Evolutionary conservation across 1,140 invertebrate genomes (phyloP), one percentile per base, ranked within the genome.

Genomic region (Probaryconus sp.): DNA sequence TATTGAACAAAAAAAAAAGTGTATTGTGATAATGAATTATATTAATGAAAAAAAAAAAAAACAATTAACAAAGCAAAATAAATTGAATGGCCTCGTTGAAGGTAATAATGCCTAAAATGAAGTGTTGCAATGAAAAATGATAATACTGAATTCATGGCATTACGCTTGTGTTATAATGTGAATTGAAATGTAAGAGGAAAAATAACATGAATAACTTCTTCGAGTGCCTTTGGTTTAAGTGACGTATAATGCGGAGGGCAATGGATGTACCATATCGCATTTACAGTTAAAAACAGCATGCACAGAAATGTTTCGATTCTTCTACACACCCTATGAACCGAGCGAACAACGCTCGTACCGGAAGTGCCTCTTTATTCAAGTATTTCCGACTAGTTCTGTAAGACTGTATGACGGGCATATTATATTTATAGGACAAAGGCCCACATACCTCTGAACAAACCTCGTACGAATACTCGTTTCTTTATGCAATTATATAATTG

Each of bases 221-320:
- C 17, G 26, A 48, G 47, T 9, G 24, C 16, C 26, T 26, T 42
- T 38, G 21, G 14, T 50, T 42, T 40, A 30, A 43, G 6, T 18
- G 20, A 37, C 20, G 37, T 55, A 43, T 55, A 7, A 55, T 56
- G 51, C 28, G 5, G 1, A 16, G 3, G 2, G n/a, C 21, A 17
- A 48, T 18, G 13, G 47, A 55, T 30, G 16, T 37, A 71, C 51
- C 42, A 48, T 63, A 51, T 16, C 42, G 58, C 21, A 63, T 60
- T 63, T 51, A 50, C 18, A 64, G 45, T 64, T 63, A 58, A 71
- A 71, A 64, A 64, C 42, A 37, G 20, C 37, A 24, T 35, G 28
- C 38, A n/a, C 10, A 38, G 40, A 69, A 60, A 61, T 60, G 45
- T 69, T 60, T 60, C 31, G 31, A 61, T 70, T 37, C 47, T 70